Evolutionary conservation across 2,113 vertebrate species (phyloP), one percentile per base, ranked within the genome.

Genomic region (Microcebus jonahi): DNA sequence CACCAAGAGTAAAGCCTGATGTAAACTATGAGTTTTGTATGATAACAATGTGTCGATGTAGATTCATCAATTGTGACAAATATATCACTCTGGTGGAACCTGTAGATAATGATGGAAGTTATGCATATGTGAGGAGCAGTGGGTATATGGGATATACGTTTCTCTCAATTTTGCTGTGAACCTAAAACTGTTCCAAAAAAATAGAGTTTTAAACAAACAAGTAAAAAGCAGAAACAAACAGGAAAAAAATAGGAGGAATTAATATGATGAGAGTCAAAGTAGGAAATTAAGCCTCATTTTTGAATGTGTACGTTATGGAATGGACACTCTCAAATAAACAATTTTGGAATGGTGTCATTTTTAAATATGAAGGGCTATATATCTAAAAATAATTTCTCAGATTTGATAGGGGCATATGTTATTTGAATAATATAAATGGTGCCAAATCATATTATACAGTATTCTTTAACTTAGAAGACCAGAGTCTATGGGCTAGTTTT

Each of bases 351-450:
- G 70, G 31, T 36, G 17, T 23, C 61, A 82, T 83, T 83, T 91
- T 59, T 45, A 88, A 95, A 84, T 31, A 88, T 42, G 45, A 87
- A 90, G 14, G 36, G 23, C 45, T 93, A 31, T 88, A 27, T 59
- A 65, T 71, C 27, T 90, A 65, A 91, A 93, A 55, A 57, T 82
- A 90, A 45, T 88, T 97, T 96, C 48, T 95, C 79, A 96, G 76
- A 95, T 88, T 94, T 88, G 39, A 50, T 73, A 92, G n/a, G 34
- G 53, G 29, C 65, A 87, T 71, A 68, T 92, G 76, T 92, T 94
- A 90, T 77, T 88, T 65, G 67, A 76, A 79, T n/a, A 91, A 70
- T 61, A 67, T 14, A 53, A 77, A 84, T 61, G 39, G 8, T 87
- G 59, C 53, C 85, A 93, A 90, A 67, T 95, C n/a, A 70, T 67